Base-by-base conservation (phyloP, 1,140 invertebrate species). In the Polypedilum pembai region DNA sequence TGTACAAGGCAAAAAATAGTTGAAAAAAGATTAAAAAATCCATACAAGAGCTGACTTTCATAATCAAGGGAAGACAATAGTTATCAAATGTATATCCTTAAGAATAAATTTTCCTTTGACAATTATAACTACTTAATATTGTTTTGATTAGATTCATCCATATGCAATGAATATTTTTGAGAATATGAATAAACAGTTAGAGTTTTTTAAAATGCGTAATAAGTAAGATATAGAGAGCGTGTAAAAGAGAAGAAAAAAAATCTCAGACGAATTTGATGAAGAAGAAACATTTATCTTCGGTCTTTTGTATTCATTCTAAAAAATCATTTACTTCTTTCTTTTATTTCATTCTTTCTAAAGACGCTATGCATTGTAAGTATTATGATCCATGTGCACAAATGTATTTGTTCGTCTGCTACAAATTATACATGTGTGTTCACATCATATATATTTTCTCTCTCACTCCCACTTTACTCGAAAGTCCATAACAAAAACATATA, bases 201-300 rank as follows among this genome's bases (percentile, higher is more conserved):
- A 10, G 12, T 56, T n/a, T 56, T 56, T 56, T 15, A 12, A 56
- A 56, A 56, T 56, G 12, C 12, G n/a, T n/a, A 56, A 45, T 12
- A 45, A 45, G 15, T 12, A 45, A 45, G 8, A 45, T 12, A 45
- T 45, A 45, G n/a, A 56, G n/a, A 56, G n/a, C n/a, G 12, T n/a
- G 45, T 56, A 56, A 12, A 12, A 56, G 45, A 45, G 15, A 45
- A 41, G 15, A 45, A 45, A 45, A 56, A 56, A 56, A 56, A 56
- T 56, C 45, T 56, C 45, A 56, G 45, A 56, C 45, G 45, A 56
- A 56, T n/a, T 56, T 56, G n/a, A 56, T n/a, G 45, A 56, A 56
- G 12, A 56, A 56, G 45, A 56, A 56, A 56, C n/a, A 56, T 56
- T 56, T 56, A 56, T 56, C 45, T 56, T 56, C 45, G 12, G 45